phyloP scores from a whole-genome alignment of 2,888 invertebrate species.

The Megaustenia siamemsis region DNA sequence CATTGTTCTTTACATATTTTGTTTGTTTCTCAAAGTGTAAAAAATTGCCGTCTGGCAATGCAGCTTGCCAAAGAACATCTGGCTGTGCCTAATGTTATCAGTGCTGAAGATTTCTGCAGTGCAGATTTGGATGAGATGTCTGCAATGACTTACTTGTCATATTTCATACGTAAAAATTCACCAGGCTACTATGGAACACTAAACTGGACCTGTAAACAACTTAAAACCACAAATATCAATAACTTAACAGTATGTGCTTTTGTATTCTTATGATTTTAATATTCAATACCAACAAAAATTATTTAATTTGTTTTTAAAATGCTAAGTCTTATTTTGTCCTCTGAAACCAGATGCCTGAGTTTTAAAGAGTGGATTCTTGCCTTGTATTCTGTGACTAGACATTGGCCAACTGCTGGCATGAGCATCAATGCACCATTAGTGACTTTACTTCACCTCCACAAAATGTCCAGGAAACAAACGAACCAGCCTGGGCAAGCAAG shows the following conservation, averaged over 20 bases:
- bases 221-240: slow-evolving; percentile 87
- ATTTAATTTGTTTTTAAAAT: no score
- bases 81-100: slow-evolving; percentile 94
- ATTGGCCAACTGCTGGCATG: no score
- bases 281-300: no score
- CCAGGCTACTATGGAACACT: slow-evolving; percentile 94
- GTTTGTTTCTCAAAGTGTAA: slow-evolving; percentile 84
- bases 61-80: slow-evolving; percentile 93
- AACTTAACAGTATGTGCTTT: slow-evolving; percentile 92
- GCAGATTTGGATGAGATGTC: slow-evolving; percentile 97
- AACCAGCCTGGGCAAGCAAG: no score
- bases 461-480: no score
- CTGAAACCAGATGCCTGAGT: no score
- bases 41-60: slow-evolving; percentile 97
- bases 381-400: no score
- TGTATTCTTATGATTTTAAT: no score
- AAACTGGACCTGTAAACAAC: slow-evolving; percentile 90
- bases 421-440: no score
- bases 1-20: not conserved
- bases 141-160: slow-evolving; percentile 98
- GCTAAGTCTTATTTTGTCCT: no score
- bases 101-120: slow-evolving; percentile 96
- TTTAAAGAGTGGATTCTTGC: no score
- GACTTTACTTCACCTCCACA: no score
- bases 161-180: slow-evolving; percentile 97